Percentiles rank a stretch among this genome's conserved stretches.
phyloP scores from a whole-genome alignment of 2,113 vertebrate species.

The Gallinago jamesoni region DNA sequence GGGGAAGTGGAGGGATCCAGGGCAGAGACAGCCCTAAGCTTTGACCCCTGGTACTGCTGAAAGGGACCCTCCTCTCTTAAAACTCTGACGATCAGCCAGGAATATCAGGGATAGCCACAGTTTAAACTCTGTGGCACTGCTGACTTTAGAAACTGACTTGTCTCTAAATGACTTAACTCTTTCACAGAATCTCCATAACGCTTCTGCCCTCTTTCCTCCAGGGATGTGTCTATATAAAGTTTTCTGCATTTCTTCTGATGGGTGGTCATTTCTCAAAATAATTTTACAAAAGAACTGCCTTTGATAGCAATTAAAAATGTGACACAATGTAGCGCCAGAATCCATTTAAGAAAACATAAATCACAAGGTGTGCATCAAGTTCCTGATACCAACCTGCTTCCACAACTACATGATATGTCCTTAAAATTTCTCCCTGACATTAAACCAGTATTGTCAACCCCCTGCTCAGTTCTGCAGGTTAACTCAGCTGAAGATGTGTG shows the following conservation, averaged over 20 bases:
- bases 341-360: background rate
- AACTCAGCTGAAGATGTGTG: background rate
- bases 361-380: background rate
- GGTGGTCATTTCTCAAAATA: constrained; percentile 12
- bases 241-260: constrained; percentile 6
- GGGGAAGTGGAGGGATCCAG: background rate
- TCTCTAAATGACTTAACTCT: background rate
- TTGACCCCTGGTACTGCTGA: background rate
- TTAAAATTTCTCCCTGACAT: background rate
- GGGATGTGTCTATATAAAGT: background rate
- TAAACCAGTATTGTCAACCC: background rate
- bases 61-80: background rate
- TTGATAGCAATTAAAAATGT: background rate
- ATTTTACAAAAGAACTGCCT: background rate
- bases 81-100: background rate
- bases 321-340: background rate
- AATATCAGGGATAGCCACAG: background rate
- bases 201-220: background rate
- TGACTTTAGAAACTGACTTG: background rate
- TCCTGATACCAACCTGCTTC: background rate
- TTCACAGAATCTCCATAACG: background rate
- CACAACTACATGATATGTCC: background rate
- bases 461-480: background rate
- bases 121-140: background rate
- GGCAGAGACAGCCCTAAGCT: background rate